A percentile compares a stretch with the other conserved stretches of the same genome.
These are phyloP conservation scores for Rhinichthys klamathensis DNA, from an alignment of 2,113 vertebrate genomes.

Conservation along the genomic window DNA sequence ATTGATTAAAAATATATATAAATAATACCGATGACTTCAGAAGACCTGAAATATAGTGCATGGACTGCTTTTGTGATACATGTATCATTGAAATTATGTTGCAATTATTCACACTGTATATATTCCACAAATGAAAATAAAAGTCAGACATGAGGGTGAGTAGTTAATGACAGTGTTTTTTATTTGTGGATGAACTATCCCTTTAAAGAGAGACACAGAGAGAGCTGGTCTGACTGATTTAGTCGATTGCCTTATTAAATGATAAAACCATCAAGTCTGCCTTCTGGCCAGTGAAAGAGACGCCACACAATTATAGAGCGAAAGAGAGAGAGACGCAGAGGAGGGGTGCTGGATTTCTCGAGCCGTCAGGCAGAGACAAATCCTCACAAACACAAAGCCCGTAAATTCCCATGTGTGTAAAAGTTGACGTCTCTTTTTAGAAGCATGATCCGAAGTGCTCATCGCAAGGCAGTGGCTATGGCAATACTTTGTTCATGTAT, in stretches of 20 bases:
- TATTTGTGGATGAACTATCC: not conserved
- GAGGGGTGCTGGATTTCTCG: slow-evolving; percentile 25
- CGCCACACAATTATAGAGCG: slow-evolving; percentile 44
- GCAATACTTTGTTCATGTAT: slow-evolving; percentile 4
- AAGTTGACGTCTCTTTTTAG: not conserved
- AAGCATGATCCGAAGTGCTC: slow-evolving; percentile 5
- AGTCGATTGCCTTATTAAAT: slow-evolving; percentile 55
- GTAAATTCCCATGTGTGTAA: not conserved
- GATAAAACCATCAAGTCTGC: slow-evolving; percentile 47
- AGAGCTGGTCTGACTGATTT: slow-evolving; percentile 42
- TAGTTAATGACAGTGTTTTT: slow-evolving; percentile 15
- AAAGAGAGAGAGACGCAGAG: slow-evolving; percentile 6
- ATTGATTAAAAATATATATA: not conserved
- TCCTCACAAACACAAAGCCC: slow-evolving; percentile 10
- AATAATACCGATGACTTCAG: not conserved
- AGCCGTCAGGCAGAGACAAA: slow-evolving; percentile 18
- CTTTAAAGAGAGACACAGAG: slow-evolving; percentile 13
- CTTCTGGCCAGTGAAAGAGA: slow-evolving; percentile 39
- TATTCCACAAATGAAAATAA: not conserved
- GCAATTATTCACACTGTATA: not conserved
- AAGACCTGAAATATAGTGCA: not conserved
- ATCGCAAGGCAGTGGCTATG: not conserved
- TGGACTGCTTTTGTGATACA: not conserved
- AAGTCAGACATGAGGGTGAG: slow-evolving; percentile 16
- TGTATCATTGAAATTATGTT: not conserved